phyloP scores from a whole-genome alignment of 2,888 invertebrate genomes.

The Thera obeliscata region DNA sequence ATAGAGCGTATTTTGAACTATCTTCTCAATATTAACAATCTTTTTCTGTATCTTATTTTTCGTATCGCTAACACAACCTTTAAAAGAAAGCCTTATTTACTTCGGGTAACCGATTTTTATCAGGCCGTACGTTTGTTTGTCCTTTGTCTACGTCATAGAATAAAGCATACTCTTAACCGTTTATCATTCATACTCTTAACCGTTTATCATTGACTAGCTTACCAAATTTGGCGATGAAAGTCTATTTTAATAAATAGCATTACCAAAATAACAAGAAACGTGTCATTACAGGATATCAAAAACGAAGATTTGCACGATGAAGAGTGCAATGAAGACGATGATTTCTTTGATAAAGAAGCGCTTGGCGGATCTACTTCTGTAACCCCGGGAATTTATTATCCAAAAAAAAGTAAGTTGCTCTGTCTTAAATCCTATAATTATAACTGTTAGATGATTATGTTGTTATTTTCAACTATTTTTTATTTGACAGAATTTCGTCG shows the following conservation, averaged over 20 bases:
- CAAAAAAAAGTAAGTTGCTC: constrained; percentile 60
- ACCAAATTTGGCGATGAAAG: neutral
- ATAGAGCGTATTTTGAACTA: too few relatives aligned
- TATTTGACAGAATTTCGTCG: constrained; percentile 42
- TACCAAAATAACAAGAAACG: neutral
- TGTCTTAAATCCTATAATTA: neutral
- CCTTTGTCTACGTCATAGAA: too few relatives aligned
- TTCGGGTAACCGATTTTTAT: too few relatives aligned
- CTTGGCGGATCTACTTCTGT: constrained; percentile 38
- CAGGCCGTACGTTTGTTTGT: too few relatives aligned
- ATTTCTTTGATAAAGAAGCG: constrained; percentile 1
- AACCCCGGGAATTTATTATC: constrained; percentile 67
- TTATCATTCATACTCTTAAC: too few relatives aligned
- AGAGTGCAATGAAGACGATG: neutral
- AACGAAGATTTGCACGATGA: constrained; percentile 13
- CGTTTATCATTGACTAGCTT: neutral
- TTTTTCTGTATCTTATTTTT: too few relatives aligned
- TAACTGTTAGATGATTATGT: neutral
- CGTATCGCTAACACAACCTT: too few relatives aligned
- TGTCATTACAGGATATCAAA: constrained; percentile 11
- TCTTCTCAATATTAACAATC: too few relatives aligned
- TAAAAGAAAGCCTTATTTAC: too few relatives aligned
- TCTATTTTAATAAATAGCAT: too few relatives aligned
- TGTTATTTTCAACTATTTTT: neutral
- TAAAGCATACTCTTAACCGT: too few relatives aligned